Evolutionary conservation across 2,888 invertebrate genomes (phyloP), one percentile per base, ranked within the genome.

Genomic region (Harmothoe impar): DNA sequence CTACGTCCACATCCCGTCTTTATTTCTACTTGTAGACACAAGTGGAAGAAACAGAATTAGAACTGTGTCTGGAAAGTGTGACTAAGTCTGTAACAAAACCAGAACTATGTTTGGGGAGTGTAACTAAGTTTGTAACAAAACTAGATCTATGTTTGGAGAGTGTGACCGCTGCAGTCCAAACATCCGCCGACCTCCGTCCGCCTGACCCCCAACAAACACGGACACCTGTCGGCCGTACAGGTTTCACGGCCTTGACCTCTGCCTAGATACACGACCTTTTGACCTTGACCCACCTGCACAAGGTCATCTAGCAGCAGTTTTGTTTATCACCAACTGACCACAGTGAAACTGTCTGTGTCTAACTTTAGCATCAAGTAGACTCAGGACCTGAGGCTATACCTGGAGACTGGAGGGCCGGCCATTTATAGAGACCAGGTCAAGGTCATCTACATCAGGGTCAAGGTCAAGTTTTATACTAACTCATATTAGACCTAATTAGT

Each of bases 231-330:
- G 1, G n/a, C 62, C 23, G 3, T n/a, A n/a, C 62, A 62, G 62
- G 62, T 62, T 3, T 62, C 62, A 12, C n/a, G 62, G 62, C 62
- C 62, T n/a, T 62, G 62, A 62, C 62, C n/a, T 62, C 62, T 62
- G 62, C 20, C 62, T n/a, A n/a, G 20, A 3, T 62, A n/a, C n/a
- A 20, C 15, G 62, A 62, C 62, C 62, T 62, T n/a, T 43, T 62
- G 62, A 62, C 62, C 62, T 62, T 62, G 62, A 62, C 62, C 62
- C 20, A 3, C 10, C 62, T 62, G 3, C 62, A n/a, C 62, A 62
- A 62, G 62, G 62, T 62, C 62, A 62, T 20, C 3, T 3, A n/a
- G 5, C 62, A 20, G 5, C 62, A 62, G 1, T 3, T 62, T 20
- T 62, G 62, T 62, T 20, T 20, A n/a, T 20, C 23, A 12, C 43